Conservation (phyloP, 2,797 vertebrate species). For the Masticophis lateralis region DNA sequence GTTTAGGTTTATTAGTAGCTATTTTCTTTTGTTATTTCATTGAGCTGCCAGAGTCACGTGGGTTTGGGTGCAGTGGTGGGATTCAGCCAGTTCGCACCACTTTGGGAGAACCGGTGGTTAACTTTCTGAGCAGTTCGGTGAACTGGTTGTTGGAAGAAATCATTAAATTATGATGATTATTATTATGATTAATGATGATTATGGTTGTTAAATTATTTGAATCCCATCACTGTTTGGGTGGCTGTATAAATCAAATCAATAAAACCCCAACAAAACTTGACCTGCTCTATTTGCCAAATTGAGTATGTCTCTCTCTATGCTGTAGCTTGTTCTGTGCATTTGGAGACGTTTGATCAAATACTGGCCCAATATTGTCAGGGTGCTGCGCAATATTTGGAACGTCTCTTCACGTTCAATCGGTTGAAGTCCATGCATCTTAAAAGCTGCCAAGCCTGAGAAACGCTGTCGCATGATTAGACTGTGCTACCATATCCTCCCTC, state of each 20-base stretch:
- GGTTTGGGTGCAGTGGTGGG: not conserved
- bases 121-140: no score
- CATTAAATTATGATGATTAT: no score
- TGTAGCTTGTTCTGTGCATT: not conserved
- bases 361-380: not conserved
- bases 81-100: no score
- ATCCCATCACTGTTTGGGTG: no score
- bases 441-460: not conserved
- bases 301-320: not conserved
- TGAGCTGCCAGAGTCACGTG: not conserved
- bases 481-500: not conserved
- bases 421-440: not conserved
- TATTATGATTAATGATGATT: no score
- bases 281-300: not conserved
- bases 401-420: not conserved
- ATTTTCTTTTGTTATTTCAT: not conserved
- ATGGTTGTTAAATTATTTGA: no score
- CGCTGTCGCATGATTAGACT: not conserved
- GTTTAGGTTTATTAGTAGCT: not conserved
- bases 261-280: not conserved
- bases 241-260: not conserved
- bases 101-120: no score
- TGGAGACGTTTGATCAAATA: not conserved
- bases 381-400: not conserved
- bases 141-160: no score